phyloP scores from a whole-genome alignment of 2,113 vertebrate species.

The Prietella phreatophila region DNA sequence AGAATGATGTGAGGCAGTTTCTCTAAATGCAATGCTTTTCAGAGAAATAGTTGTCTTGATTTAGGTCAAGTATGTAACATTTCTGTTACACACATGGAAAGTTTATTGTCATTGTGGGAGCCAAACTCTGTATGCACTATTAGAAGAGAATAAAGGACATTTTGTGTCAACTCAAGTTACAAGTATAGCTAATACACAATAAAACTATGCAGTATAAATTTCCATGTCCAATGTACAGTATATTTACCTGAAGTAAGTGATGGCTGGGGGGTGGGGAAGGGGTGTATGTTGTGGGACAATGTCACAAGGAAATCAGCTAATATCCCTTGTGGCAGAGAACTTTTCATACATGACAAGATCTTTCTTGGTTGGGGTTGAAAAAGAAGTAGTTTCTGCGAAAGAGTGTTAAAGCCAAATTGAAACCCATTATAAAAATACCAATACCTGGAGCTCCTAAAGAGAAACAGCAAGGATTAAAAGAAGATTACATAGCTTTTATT shows the following conservation, averaged over 20 bases:
- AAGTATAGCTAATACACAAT: not conserved
- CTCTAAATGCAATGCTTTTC: not conserved
- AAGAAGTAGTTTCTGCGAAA: not conserved
- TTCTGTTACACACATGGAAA: not conserved
- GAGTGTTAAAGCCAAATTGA: not conserved
- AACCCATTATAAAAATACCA: not conserved
- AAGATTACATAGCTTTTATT: slow-evolving; percentile 2
- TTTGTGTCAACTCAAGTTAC: not conserved
- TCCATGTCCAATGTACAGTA: not conserved
- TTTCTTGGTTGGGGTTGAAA: slow-evolving; percentile 8
- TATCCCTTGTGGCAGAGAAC: slow-evolving; percentile 41
- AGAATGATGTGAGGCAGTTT: not conserved
- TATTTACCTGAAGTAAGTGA: slow-evolving; percentile 34
- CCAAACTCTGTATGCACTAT: not conserved
- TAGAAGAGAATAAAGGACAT: not conserved
- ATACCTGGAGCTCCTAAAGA: not conserved
- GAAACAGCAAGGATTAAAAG: not conserved
- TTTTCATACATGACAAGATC: slow-evolving; percentile 18
- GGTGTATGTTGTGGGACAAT: not conserved
- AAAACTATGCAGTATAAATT: not conserved
- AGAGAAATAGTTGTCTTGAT: not conserved
- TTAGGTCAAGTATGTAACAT: not conserved
- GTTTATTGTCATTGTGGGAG: not conserved
- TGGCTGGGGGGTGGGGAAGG: not conserved
- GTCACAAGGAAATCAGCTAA: slow-evolving; percentile 55